Base-by-base conservation (phyloP, 1,140 invertebrate genomes). In the Ips typographus region DNA sequence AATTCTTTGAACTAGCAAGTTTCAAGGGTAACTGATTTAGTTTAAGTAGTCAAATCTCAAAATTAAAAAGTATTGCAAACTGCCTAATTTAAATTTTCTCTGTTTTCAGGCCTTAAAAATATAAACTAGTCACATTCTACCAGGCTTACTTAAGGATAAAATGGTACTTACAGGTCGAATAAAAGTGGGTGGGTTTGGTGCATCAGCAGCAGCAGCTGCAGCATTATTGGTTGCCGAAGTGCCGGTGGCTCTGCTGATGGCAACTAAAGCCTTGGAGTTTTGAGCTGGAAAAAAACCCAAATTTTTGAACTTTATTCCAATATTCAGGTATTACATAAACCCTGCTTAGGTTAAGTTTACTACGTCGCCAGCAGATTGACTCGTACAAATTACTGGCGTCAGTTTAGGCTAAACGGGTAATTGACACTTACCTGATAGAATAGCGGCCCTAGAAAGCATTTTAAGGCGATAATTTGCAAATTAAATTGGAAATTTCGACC, bases 141-240 rank as follows among this genome's bases (percentile, higher is more conserved):
- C n/a, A n/a, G n/a, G n/a, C n/a, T n/a, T n/a, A n/a, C n/a, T n/a
- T n/a, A n/a, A n/a, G n/a, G n/a, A n/a, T n/a, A n/a, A 36, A 53
- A 44, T 4, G 68, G 37, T 52, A 74, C 77, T 75, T 68, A 86
- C 85, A 6, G 86, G 87, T 64, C 91, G 82, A 6, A 89, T 89
- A 80, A 90, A 92, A 79, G 92, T 87, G 44, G 84, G 83, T 7
- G 44, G 43, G 3, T 37, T 83, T 77, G 79, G 90, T 88, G 41
- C 2, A 70, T 87, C 76, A 73, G 89, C 83, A 41, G 65, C 62
- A 66, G 78, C 75, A 43, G 77, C 72, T 36, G 78, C 73, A 59
- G 78, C 75, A 43, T 77, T 77, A 55, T 78, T 77, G 5, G 74
- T 59, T 22, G 78, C 72, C 72, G 76, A 79, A 68, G 74, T 77